phyloP scores from a whole-genome alignment of 2,888 invertebrate species.

The Endotricha flammealis region DNA sequence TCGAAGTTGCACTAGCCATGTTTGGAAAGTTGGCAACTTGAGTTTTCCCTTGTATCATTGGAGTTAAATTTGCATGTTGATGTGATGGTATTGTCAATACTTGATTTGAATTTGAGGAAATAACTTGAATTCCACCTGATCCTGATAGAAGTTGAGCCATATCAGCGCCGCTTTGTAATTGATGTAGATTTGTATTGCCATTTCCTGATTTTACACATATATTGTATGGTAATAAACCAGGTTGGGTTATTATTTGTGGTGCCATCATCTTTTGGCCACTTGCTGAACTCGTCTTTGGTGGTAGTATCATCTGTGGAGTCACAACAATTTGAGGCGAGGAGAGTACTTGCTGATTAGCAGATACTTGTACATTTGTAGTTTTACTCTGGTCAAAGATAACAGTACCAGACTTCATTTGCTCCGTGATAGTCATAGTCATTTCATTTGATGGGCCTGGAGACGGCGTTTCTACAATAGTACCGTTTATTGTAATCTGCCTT shows the following conservation, averaged over 20 bases:
- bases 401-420: slow-evolving; percentile 71
- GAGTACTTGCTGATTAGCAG: slow-evolving; percentile 62
- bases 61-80: slow-evolving; percentile 52
- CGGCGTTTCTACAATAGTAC: slow-evolving; percentile 73
- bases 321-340: slow-evolving; percentile 74
- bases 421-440: slow-evolving; percentile 72
- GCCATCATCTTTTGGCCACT: slow-evolving; percentile 61
- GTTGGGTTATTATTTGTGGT: slow-evolving; percentile 68
- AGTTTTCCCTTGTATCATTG: slow-evolving; percentile 66
- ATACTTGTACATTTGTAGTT: slow-evolving; percentile 67
- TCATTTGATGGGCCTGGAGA: slow-evolving; percentile 73
- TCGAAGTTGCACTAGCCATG: slow-evolving; percentile 72
- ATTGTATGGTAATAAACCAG: slow-evolving; percentile 64
- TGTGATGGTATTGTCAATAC: slow-evolving; percentile 67
- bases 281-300: slow-evolving; percentile 62
- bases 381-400: slow-evolving; percentile 71
- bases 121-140: slow-evolving; percentile 69
- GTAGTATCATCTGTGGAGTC: slow-evolving; percentile 70
- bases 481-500: slow-evolving; percentile 73
- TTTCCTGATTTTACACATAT: slow-evolving; percentile 71
- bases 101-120: slow-evolving; percentile 74
- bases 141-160: slow-evolving; percentile 68
- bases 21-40: slow-evolving; percentile 68
- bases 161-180: slow-evolving; percentile 60
- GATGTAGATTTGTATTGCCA: slow-evolving; percentile 59